Conservation (phyloP, 2,888 invertebrate genomes). For the Cheilosia vulpina region DNA sequence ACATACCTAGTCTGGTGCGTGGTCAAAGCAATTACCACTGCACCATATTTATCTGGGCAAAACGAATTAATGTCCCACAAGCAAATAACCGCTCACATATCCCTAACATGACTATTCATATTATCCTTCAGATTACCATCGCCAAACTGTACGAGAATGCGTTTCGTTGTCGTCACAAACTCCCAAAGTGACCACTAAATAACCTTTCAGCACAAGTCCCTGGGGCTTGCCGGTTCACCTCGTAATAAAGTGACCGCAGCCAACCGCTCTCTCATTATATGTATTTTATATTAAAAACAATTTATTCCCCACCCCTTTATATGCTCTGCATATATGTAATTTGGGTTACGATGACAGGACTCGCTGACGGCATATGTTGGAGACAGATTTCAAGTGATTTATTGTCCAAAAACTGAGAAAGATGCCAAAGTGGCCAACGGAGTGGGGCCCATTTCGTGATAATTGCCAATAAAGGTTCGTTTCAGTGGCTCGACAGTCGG, state of each 20-base stretch:
- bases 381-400: conserved; percentile 63
- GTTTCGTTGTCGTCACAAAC: conserved; percentile 20
- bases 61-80: conserved; percentile 65
- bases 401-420: conserved; percentile 31
- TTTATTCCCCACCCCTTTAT: conserved; percentile 12
- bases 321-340: conserved; percentile 11
- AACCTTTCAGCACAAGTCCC: conserved; percentile 65
- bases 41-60: conserved; percentile 60
- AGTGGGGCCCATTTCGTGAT: conserved; percentile 52
- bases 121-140: conserved; percentile 71
- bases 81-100: conserved; percentile 61
- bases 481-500: conserved; percentile 46
- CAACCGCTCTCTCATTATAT: conserved; percentile 62
- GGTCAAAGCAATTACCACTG: conserved; percentile 66
- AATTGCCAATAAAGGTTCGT: conserved; percentile 63
- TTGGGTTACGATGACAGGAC: conserved; percentile 54
- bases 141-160: conserved; percentile 32
- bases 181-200: conserved; percentile 67
- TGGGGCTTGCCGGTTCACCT: conserved; percentile 56
- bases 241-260: conserved; percentile 66
- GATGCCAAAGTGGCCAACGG: conserved; percentile 40
- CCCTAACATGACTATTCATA: conserved; percentile 56
- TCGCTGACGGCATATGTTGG: conserved; percentile 48
- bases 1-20: conserved; percentile 37
- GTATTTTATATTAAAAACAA: conserved; percentile 58